Base-by-base conservation (phyloP, 2,113 vertebrate genomes). In the Sus scrofa region DNA sequence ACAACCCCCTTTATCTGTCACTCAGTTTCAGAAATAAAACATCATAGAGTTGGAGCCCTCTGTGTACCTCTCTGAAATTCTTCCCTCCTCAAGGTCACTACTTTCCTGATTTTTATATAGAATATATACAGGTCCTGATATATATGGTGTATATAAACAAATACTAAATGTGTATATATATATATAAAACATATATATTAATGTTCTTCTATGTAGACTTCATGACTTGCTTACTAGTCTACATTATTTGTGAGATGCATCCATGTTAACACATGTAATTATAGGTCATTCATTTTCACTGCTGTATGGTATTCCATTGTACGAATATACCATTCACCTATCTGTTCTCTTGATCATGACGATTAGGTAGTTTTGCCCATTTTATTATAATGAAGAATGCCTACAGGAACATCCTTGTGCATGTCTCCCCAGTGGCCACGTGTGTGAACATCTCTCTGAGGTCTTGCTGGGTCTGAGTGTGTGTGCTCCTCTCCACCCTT, bases 21-120 rank as follows among this genome's bases (percentile, higher is more conserved):
- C 50, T 90, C 86, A 26, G 5, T 54, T 92, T 86, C 44, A 88
- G 37, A 97, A 94, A 89, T 2, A 50, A 86, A 67, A 77, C 39
- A 54, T 34, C 89, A 68, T 3, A 19, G 50, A 81, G 27, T 1
- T 58, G 30, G 27, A 37, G 73, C 7, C 26, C n/a, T 92, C 52
- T 50, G 19, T 82, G 10, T 37, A 92, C 22, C 63, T 73, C 44
- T 88, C 6, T 26, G 26, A 86, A 71, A 32, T 68, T 89, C 56
- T 65, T 58, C 37, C 54, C 2, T 62, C 62, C 19, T 39, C 52
- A 85, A 78, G 56, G 39, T 20, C 67, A 39, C 30, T 27, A 37
- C 39, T 56, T 15, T 62, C 16, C 71, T 71, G 10, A 65, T 26
- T 85, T 8, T 58, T 24, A 83, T n/a, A 32, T 37, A 79, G 12